Conservation (phyloP, 2,888 invertebrate genomes). For the Nomada flava region DNA sequence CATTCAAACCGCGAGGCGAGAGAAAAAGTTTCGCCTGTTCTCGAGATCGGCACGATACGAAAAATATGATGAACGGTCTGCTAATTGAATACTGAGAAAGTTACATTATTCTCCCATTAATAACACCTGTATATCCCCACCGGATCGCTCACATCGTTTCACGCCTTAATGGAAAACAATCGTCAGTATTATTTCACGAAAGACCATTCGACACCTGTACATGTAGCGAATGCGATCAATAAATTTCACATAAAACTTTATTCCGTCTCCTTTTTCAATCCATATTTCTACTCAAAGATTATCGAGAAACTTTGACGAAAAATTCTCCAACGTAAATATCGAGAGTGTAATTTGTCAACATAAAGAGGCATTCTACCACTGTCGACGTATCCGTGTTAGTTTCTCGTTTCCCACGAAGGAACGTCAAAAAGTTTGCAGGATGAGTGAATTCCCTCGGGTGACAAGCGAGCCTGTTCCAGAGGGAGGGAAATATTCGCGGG, state of each 20-base stretch:
- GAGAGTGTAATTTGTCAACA: not conserved
- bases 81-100: slow-evolving; percentile 66
- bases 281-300: not conserved
- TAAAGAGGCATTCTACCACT: not conserved
- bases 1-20: slow-evolving; percentile 18
- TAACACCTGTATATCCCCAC: not conserved
- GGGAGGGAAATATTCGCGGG: not conserved
- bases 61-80: slow-evolving; percentile 57
- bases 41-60: slow-evolving; percentile 48
- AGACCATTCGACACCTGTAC: not conserved
- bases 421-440: slow-evolving; percentile 9
- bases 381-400: not conserved
- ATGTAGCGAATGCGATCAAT: not conserved
- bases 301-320: not conserved
- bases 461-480: not conserved
- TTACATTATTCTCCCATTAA: slow-evolving; percentile 55
- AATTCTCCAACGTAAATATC: not conserved
- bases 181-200: not conserved
- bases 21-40: slow-evolving; percentile 50
- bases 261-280: not conserved
- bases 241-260: not conserved
- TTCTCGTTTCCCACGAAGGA: not conserved
- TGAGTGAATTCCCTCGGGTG: slow-evolving; percentile 2
- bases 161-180: slow-evolving; percentile 2
- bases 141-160: not conserved